Base-by-base conservation (phyloP, 2,113 vertebrate species). In the Triplophysa siluroides region DNA sequence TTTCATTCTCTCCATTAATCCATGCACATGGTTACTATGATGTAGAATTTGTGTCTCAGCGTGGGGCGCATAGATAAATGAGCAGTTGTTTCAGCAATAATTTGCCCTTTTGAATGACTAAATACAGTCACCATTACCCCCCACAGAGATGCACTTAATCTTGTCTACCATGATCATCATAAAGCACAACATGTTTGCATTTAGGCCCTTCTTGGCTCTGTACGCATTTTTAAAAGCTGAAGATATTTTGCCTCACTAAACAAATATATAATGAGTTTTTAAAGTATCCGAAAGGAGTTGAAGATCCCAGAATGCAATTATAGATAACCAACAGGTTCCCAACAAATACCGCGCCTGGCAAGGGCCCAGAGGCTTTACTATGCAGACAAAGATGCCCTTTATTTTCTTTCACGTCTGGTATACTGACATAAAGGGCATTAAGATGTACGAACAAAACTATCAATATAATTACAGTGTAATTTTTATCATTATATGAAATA, bases 51-150 rank as follows among this genome's bases (percentile, higher is more conserved):
- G 65, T 47, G 52, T 75, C 81, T 52, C 64, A 66, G 52, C 47
- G 72, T 78, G 80, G 76, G 78, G 67, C 52, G 18, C 50, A 26
- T 58, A 52, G 66, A 79, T 79, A 83, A 81, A 83, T 69, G 66
- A 75, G 72, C 72, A 50, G 62, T 67, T 65, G 78, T 70, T 61
- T 78, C 54, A 64, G 60, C 66, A 81, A 78, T 81, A 62, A 81
- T 83, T 79, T 60, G 67, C 52, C 62, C 50, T 61, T 85, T 83
- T 74, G 23, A 83, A 76, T 81, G 64, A 77, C 41, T 47, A 58
- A 79, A 72, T 62, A 62, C 52, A 78, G 56, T 62, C 43, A 29
- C 33, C 58, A 23, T 23, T 76, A 60, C 65, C 50, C 24, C 56
- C 79, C 73, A 74, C 24, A 1, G 23, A 80, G 45, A 66, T 61